A percentile compares a stretch with the other conserved stretches of the same genome.
phyloP scores from a whole-genome alignment of 2,113 vertebrate species.

The Oenanthe melanoleuca region DNA sequence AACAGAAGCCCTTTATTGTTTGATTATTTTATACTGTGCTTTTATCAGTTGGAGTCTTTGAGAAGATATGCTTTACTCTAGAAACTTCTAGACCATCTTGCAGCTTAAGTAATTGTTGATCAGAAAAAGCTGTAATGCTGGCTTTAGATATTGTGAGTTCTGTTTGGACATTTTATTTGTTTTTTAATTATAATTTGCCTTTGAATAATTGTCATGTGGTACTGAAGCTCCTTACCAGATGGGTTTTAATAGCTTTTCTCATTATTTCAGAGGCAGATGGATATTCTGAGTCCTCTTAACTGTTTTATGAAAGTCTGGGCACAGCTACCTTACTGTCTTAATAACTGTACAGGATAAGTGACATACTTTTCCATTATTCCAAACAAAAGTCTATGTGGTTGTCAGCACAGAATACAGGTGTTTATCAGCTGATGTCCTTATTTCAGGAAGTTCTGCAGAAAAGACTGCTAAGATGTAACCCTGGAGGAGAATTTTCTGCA shows the following conservation, averaged over 20 bases:
- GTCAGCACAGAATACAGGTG: background rate
- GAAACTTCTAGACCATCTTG: background rate
- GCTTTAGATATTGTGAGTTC: background rate
- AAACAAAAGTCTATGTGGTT: background rate
- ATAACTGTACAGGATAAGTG: background rate
- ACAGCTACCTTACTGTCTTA: background rate
- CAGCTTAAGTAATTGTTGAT: background rate
- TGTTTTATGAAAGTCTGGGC: background rate
- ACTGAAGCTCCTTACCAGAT: background rate
- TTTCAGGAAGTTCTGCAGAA: background rate
- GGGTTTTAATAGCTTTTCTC: background rate
- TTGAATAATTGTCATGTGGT: background rate
- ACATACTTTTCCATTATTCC: background rate
- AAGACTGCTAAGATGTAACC: background rate
- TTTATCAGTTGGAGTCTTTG: background rate
- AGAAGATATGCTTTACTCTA: background rate
- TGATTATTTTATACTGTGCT: background rate
- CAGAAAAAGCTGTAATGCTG: background rate
- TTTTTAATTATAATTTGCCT: background rate
- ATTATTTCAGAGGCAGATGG: background rate
- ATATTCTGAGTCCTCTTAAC: background rate
- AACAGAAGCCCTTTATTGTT: background rate
- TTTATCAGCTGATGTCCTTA: background rate
- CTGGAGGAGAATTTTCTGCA: background rate
- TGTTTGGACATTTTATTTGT: background rate